phyloP scores from a whole-genome alignment of 2,888 invertebrate genomes.

The Eucriotettix oculatus region DNA sequence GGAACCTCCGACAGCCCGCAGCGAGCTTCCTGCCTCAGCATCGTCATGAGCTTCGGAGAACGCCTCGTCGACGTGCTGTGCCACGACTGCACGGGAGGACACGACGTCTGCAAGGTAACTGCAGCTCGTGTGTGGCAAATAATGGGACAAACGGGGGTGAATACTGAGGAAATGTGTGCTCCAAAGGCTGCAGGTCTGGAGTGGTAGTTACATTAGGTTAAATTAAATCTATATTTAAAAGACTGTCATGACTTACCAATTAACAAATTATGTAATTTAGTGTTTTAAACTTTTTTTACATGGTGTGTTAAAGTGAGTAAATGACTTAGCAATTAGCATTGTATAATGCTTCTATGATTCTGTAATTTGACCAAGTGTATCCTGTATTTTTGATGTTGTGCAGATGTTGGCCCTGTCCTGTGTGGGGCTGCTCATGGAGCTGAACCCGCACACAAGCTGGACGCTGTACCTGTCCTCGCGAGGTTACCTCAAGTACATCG shows the following conservation, averaged over 20 bases:
- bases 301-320: not conserved
- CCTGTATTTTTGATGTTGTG: conserved; percentile 6
- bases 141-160: no score
- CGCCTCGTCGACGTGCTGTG: conserved; percentile 66
- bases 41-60: conserved; percentile 60
- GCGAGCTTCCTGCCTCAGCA: conserved; percentile 34
- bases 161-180: no score
- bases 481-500: conserved; percentile 60
- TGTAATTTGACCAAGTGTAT: not conserved
- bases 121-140: no score
- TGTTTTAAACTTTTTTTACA: no score
- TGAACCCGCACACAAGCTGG: conserved; percentile 53
- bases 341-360: not conserved
- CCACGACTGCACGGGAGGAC: conserved; percentile 73
- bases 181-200: no score
- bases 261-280: no score
- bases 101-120: conserved; percentile 60
- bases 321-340: not conserved
- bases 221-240: no score
- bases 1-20: conserved; percentile 12
- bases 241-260: no score
- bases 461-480: conserved; percentile 40
- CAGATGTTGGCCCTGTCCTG: conserved; percentile 69
- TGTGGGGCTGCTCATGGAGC: conserved; percentile 58
- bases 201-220: no score